Evolutionary conservation across 2,113 vertebrate genomes (phyloP).

Genomic region (Dicerorhinus sumatrensis): DNA sequence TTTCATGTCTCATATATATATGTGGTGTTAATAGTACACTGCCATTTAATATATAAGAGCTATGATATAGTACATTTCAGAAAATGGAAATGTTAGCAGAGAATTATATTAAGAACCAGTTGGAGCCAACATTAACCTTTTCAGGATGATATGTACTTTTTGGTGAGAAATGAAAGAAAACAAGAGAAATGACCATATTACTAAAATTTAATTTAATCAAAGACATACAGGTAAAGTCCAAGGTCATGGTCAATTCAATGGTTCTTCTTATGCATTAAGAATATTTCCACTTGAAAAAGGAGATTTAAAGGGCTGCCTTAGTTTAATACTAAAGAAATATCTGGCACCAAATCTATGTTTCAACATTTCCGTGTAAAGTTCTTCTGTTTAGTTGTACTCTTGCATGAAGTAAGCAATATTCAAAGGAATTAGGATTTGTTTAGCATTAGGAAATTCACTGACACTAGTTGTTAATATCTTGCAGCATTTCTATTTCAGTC

Average conservation of each 20-base stretch:
- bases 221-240: background rate
- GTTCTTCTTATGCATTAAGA: background rate
- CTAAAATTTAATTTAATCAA: conserved; percentile 50
- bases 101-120: conserved; percentile 54
- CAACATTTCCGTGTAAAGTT: conserved; percentile 11
- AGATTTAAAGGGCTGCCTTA: background rate
- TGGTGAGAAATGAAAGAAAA: conserved; percentile 55
- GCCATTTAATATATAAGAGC: conserved; percentile 11
- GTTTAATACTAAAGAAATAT: background rate
- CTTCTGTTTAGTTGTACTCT: background rate
- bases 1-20: background rate
- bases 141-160: conserved; percentile 50
- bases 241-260: background rate
- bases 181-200: conserved; percentile 45
- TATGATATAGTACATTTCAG: background rate
- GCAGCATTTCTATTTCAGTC: background rate
- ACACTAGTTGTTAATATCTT: background rate
- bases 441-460: background rate
- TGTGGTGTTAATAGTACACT: background rate
- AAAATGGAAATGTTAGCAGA: conserved; percentile 54
- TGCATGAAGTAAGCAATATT: background rate
- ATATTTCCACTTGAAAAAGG: background rate
- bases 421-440: background rate
- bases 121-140: conserved; percentile 66
- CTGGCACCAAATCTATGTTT: background rate